Evolutionary conservation across 2,797 vertebrate genomes (phyloP), one percentile per base, ranked within the genome.

Genomic region (Mionectes olivaceus): DNA sequence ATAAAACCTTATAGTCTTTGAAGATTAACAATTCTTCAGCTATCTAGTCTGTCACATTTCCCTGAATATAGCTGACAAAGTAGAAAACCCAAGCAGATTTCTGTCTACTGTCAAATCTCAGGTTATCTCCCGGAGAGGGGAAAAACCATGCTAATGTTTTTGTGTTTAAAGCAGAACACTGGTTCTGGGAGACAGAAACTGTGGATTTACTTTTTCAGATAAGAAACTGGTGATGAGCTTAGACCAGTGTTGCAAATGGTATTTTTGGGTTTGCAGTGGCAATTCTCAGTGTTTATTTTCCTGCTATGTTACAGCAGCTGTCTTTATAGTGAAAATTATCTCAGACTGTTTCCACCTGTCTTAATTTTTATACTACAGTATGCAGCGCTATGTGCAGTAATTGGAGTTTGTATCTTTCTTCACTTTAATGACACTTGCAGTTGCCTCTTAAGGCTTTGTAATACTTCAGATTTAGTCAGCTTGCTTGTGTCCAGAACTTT

Each of bases 101-200:
- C 37, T 24, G 8, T 63, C 56, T 9, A 9, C 65, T 55, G 32
- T 60, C 22, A 57, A 35, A 73, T 64, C 14, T 44, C 10, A 39
- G 13, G 10, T 69, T 69, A 15, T 32, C 6, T 65, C 7, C 25
- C 1, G 4, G 35, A 11, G 37, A 6, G 3, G 1, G 1, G 5
- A 9, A 25, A 28, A 37, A 15, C 4, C 15, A 17, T 13, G 10
- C 37, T 24, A 28, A 23, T 64, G 7, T 17, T 69, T 69, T 53
- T 60, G 7, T 50, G 10, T 86, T 74, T 50, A 55, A 86, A 86
- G n/a, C n/a, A 53, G 46, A 75, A 13, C 7, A 2, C 25, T 55
- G 17, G 19, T 78, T 77, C 16, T 23, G 22, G 46, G 46, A 74
- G 47, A 46, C 11, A 28, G 50, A 32, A 77, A 19, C n/a, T 49